Evolutionary conservation across 2,797 vertebrate species (phyloP).

Genomic region (Echiichthys vipera): DNA sequence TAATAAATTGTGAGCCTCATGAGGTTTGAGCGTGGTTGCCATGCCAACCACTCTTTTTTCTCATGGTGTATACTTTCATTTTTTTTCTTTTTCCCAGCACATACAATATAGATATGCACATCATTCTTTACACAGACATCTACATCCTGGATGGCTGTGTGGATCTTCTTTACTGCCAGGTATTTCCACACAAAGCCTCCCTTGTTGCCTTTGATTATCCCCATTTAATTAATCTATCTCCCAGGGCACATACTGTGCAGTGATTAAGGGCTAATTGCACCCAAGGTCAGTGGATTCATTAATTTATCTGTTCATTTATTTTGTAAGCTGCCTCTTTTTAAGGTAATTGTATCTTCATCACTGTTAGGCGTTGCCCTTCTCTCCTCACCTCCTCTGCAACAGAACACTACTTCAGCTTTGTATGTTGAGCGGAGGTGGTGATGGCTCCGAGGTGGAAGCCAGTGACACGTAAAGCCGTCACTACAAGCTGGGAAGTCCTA

Average conservation of each 20-base stretch:
- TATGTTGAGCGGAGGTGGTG: conserved; percentile 45
- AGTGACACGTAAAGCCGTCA: conserved; percentile 56
- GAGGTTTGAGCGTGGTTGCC: conserved; percentile 24
- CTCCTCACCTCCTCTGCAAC: conserved; percentile 7
- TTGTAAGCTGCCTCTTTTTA: conserved; percentile 44
- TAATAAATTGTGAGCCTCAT: conserved; percentile 37
- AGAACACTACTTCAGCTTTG: not conserved
- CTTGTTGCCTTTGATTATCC: conserved; percentile 55
- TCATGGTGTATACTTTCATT: not conserved
- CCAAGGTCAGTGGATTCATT: conserved; percentile 69
- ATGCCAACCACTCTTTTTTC: not conserved
- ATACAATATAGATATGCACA: not conserved
- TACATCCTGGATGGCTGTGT: conserved; percentile 7
- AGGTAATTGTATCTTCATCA: conserved; percentile 28
- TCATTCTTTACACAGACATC: not conserved
- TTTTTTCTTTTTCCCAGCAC: not conserved
- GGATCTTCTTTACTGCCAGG: conserved; percentile 37
- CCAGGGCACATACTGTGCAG: conserved; percentile 51
- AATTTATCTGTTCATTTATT: conserved; percentile 64
- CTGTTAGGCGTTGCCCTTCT: conserved; percentile 18
- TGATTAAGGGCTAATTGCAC: conserved; percentile 73
- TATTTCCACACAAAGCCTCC: conserved; percentile 53
- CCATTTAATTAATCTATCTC: conserved; percentile 69
- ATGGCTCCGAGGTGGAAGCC: conserved; percentile 42
- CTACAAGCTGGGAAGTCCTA: conserved; percentile 23